Conservation (phyloP, 2,888 invertebrate species). For the Sarcophaga caerulescens region DNA sequence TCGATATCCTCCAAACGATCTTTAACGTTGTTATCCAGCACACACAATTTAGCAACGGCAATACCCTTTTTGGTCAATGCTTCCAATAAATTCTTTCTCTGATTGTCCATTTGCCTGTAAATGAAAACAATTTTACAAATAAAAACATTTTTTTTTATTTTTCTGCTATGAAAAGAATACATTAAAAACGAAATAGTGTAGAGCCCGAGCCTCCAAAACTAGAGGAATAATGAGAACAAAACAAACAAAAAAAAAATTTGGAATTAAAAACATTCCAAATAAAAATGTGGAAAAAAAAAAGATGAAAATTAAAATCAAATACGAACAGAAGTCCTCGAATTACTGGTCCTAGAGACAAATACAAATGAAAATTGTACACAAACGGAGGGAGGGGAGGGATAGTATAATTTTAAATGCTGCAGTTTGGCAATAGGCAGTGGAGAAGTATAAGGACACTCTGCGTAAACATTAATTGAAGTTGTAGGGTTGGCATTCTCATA, state of each 20-base stretch:
- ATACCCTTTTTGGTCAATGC: conserved; percentile 89
- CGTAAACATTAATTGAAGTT: too few species aligned
- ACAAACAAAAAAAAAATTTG: background rate
- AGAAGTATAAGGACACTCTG: too few species aligned
- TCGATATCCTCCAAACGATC: conserved; percentile 84
- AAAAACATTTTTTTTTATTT: background rate
- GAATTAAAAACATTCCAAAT: background rate
- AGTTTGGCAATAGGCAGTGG: too few species aligned
- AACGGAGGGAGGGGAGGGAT: background rate
- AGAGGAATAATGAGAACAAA: background rate
- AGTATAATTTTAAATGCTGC: too few species aligned
- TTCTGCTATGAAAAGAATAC: background rate
- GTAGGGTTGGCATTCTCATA: too few species aligned
- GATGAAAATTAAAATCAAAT: conserved; percentile 33
- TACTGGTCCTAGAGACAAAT: conserved; percentile 27
- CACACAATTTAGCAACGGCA: conserved; percentile 85
- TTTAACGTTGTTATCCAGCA: conserved; percentile 75
- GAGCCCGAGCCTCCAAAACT: background rate
- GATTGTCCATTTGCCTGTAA: conserved; percentile 90
- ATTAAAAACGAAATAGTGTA: background rate
- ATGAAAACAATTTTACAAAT: conserved; percentile 21
- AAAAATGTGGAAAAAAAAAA: background rate
- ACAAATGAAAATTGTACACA: conserved; percentile 34
- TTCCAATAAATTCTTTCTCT: conserved; percentile 90
- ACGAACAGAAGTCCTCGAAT: background rate